Base-by-base conservation (phyloP, 2,888 invertebrate genomes). In the Venustoraphidia nigricollis region DNA sequence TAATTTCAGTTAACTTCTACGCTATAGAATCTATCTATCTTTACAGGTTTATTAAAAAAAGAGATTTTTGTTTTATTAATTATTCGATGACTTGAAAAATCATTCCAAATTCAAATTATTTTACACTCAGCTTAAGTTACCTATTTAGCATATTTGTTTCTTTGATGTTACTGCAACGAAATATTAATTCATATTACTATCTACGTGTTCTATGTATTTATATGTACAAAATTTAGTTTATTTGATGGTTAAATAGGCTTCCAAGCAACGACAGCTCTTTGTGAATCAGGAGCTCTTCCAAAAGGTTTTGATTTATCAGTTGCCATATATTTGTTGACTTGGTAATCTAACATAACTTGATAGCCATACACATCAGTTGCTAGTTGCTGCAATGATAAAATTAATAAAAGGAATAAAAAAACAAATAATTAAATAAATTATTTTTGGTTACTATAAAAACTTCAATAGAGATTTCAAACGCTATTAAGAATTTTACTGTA, bases 201-300 rank as follows among this genome's bases (percentile, higher is more conserved):
- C 17, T 17, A 4, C 4, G 17, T 4, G 4, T 17, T 17, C 17
- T 17, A 17, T n/a, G n/a, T n/a, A n/a, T 17, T 17, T 17, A 17
- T 17, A 17, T 17, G 17, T 17, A 17, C 17, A 17, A 17, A 17
- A 17, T 17, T 17, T 17, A 17, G 17, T 17, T 17, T 17, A 17
- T 17, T 17, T 17, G 17, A 17, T 17, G 17, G 17, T 55, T 54
- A 56, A 45, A 71, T 61, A 41, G 71, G 67, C 66, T 87, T 89
- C 83, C 88, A 89, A 56, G 85, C 84, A 2, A 86, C 85, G 47
- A 86, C 67, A 0, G 82, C 87, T 57, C 81, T 67, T 69, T 88
- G 85, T 34, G 77, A 73, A 57, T 89, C 84, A 0, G 84, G 81
- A 0, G 90, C 90, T 46, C 75, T 63, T 0, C 73, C 76, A 61